A percentile compares a stretch with the other conserved stretches of the same genome.
These are phyloP conservation scores for Chlamydotis undulata DNA, from an alignment of 2,113 vertebrate genomes.

Conservation along the genomic window DNA sequence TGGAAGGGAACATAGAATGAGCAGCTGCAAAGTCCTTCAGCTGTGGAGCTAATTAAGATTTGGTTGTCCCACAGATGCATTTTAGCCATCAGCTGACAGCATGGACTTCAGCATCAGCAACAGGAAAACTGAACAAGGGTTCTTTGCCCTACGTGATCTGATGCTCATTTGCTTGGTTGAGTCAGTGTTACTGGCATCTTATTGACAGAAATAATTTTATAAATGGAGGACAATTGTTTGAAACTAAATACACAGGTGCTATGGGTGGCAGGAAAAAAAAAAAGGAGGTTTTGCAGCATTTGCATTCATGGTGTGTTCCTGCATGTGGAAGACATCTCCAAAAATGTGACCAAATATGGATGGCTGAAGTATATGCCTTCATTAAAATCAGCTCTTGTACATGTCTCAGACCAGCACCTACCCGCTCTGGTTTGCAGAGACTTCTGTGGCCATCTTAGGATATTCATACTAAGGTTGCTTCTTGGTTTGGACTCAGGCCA, in stretches of 20 bases:
- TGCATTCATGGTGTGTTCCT: background rate
- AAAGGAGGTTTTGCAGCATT: background rate
- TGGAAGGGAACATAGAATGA: background rate
- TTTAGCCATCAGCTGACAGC: background rate
- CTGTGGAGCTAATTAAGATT: background rate
- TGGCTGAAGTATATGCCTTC: background rate
- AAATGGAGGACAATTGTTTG: background rate
- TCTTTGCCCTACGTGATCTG: background rate
- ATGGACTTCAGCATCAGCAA: rapidly evolving
- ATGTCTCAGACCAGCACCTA: background rate
- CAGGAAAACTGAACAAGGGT: background rate
- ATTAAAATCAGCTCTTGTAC: background rate
- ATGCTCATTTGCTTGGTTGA: background rate
- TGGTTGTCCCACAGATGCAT: background rate
- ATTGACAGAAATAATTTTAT: background rate
- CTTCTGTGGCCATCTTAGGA: background rate
- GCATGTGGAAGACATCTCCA: background rate
- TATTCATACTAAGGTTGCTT: background rate
- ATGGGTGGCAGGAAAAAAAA: background rate
- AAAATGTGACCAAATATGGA: background rate
- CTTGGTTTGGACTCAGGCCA: background rate
- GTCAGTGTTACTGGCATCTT: background rate
- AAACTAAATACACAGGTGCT: background rate
- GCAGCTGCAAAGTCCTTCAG: background rate
- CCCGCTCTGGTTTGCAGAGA: rapidly evolving